Base-by-base conservation (phyloP, 2,888 invertebrate species). In the Coenonympha glycerion region DNA sequence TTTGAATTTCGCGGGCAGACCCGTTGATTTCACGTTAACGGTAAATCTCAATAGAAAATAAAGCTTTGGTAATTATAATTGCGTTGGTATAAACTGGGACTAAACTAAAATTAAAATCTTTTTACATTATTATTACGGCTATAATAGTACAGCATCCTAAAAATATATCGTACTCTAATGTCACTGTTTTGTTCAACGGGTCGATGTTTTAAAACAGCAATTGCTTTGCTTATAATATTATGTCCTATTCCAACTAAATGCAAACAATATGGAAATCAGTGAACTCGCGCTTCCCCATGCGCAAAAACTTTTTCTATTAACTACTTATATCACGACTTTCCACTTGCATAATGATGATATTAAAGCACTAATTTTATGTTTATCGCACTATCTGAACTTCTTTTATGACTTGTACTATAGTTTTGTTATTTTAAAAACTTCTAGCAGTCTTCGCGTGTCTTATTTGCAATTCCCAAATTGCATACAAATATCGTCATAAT, bases 271-370 rank as follows among this genome's bases (percentile, higher is more conserved):
- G 47, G 47, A 48, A 54, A 58, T 57, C 61, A 59, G 30, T 40
- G 55, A 61, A 63, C 57, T 55, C 57, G 56, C 58, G 46, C 45
- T 50, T 40, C 45, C 39, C 40, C 33, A 18, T 34, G 45, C 50
- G 71, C 68, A 68, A 69, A 72, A 77, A 79, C 63, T 77, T 79
- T 73, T 64, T 65, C 69, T 71, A 74, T 75, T 73, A 73, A 68
- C 57, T 51, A 58, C 63, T 64, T 63, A 65, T 65, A 68, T 65
- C 65, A 65, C 66, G 58, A 67, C 67, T 58, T 66, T 64, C 63
- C 59, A 63, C 59, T 63, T 72, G 66, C 68, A 71, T 71, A 66
- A 69, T 71, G 66, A 64, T 59, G 55, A 61, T 63, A 62, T 68
- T 70, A 73, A 69, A 62, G 62, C 51, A 65, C 49, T 53, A 39